Conservation (phyloP, 2,113 vertebrate genomes). For the Tragelaphus scriptus region DNA sequence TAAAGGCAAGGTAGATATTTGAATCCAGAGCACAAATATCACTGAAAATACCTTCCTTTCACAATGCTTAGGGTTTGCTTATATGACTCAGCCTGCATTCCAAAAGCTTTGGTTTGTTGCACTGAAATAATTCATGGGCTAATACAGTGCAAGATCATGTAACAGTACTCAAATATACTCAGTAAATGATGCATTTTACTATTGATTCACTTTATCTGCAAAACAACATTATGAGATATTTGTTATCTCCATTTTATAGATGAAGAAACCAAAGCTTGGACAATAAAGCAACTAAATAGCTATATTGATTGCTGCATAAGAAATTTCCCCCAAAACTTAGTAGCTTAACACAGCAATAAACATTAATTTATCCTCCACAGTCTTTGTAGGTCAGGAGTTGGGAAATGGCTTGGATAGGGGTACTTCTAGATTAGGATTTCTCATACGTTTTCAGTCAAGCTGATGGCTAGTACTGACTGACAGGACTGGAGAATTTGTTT, state of each 20-base stretch:
- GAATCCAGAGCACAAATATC: neutral
- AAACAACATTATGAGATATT: neutral
- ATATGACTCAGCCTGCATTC: neutral
- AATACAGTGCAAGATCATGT: neutral
- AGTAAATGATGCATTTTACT: neutral
- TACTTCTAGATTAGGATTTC: neutral
- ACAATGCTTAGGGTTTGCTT: neutral
- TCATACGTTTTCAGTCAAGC: neutral
- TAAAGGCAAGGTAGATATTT: neutral
- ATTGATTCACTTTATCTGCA: neutral
- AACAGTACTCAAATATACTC: neutral
- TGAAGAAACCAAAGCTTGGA: neutral
- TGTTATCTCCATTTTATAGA: neutral
- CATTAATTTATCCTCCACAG: neutral
- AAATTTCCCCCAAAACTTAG: neutral
- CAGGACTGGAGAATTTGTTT: neutral
- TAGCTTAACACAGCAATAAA: neutral
- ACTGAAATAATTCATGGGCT: neutral
- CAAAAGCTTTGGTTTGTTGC: neutral
- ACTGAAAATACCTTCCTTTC: neutral
- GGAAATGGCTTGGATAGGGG: neutral
- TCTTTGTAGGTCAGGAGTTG: neutral
- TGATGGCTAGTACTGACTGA: neutral
- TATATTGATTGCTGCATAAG: neutral
- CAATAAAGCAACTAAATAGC: neutral